Evolutionary conservation across 2,888 invertebrate species (phyloP).

Genomic region (Platerodrilus igneus): DNA sequence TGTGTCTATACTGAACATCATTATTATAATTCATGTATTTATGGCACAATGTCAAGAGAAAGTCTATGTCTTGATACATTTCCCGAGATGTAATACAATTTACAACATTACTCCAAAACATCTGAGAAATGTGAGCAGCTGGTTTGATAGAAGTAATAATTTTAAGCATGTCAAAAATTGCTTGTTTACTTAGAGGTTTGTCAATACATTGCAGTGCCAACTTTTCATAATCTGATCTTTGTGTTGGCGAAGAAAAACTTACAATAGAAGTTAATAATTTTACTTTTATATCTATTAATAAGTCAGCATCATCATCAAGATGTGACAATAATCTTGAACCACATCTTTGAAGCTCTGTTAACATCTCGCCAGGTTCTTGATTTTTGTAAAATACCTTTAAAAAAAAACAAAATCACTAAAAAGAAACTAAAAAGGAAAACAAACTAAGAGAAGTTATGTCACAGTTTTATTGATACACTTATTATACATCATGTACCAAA

Average conservation of each 20-base stretch:
- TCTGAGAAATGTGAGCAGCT: constrained; percentile 44
- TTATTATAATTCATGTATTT: constrained; percentile 55
- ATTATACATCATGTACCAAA: neutral
- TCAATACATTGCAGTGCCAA: constrained; percentile 40
- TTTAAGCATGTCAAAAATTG: constrained; percentile 46
- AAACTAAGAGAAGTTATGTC: too few relatives aligned
- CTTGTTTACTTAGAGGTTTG: constrained; percentile 36
- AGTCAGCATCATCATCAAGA: constrained; percentile 36
- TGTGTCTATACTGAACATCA: constrained; percentile 51
- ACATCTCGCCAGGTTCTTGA: constrained; percentile 51
- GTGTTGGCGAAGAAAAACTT: constrained; percentile 47
- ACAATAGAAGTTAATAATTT: constrained; percentile 47
- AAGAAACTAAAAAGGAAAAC: neutral
- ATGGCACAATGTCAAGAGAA: constrained; percentile 46
- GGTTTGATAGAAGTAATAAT: constrained; percentile 50
- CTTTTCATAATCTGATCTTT: constrained; percentile 44
- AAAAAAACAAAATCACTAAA: constrained; percentile 23
- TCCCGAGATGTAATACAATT: constrained; percentile 36
- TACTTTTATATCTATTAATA: constrained; percentile 32
- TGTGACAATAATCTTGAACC: constrained; percentile 43
- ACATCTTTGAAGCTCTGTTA: constrained; percentile 45
- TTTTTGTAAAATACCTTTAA: constrained; percentile 49
- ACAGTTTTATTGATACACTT: too few relatives aligned
- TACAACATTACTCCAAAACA: constrained; percentile 49
- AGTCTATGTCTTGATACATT: constrained; percentile 34